These are phyloP conservation scores for Leptopilina clavipes DNA, from an alignment of 1,140 invertebrate genomes.

Conservation along the genomic window DNA sequence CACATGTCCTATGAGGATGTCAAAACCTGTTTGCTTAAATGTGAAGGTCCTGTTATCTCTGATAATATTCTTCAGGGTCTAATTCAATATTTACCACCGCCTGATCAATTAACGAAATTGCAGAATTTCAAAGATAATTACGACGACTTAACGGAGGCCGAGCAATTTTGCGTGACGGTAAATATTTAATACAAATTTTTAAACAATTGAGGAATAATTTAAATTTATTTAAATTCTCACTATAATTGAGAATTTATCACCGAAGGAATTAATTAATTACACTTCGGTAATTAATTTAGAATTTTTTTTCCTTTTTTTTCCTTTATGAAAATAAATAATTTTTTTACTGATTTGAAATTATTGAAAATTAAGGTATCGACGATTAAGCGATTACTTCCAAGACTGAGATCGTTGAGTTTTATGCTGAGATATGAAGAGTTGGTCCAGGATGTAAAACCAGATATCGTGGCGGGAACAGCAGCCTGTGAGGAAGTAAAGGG, in stretches of 20 bases:
- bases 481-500: conserved; percentile 95
- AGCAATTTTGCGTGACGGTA: conserved; percentile 96
- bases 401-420: conserved; percentile 93
- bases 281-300: too few species aligned
- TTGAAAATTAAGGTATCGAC: conserved; percentile 80
- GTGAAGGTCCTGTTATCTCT: conserved; percentile 89
- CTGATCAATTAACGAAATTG: conserved; percentile 90
- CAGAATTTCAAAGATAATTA: conserved; percentile 86
- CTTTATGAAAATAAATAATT: too few species aligned
- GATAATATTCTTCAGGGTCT: conserved; percentile 89
- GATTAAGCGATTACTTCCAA: conserved; percentile 91
- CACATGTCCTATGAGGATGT: conserved; percentile 92
- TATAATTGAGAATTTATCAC: too few species aligned
- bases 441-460: conserved; percentile 93
- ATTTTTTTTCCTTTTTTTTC: conserved; percentile 49
- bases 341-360: too few species aligned
- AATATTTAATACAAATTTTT: conserved; percentile 47
- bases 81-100: conserved; percentile 91
- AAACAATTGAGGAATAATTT: too few species aligned
- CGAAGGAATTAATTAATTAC: too few species aligned
- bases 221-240: too few species aligned
- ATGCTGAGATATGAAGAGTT: conserved; percentile 89
- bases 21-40: conserved; percentile 86
- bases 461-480: conserved; percentile 94
- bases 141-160: conserved; percentile 91